phyloP scores from a whole-genome alignment of 35 echinoderm and acorn worm species.

The Stichopus chloronotus region DNA sequence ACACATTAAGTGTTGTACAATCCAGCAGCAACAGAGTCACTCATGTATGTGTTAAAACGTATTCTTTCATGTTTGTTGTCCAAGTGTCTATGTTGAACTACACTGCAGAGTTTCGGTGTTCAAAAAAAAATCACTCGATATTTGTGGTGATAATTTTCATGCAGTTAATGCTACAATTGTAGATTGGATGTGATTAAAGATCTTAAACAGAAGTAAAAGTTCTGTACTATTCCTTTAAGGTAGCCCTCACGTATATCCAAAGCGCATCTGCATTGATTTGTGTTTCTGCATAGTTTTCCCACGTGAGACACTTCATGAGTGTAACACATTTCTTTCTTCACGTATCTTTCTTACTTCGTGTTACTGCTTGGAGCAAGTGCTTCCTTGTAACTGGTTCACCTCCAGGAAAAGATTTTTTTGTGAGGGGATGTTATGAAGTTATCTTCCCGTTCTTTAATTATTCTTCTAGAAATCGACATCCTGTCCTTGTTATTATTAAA shows the following conservation, averaged over 20 bases:
- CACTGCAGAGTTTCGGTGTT: background rate
- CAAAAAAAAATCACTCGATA: background rate
- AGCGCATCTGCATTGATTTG: slow-evolving; percentile 6
- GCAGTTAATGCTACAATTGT: background rate
- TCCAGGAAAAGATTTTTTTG: background rate
- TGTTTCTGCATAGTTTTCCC: background rate
- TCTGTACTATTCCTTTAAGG: background rate
- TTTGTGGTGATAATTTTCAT: background rate
- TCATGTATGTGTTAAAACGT: too few relatives aligned
- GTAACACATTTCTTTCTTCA: background rate
- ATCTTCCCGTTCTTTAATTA: too few relatives aligned
- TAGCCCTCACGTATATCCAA: background rate
- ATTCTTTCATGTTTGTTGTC: too few relatives aligned
- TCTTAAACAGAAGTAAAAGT: background rate
- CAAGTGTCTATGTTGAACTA: background rate
- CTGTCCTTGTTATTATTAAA: too few relatives aligned
- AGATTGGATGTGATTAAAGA: too few relatives aligned
- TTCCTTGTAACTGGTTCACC: background rate
- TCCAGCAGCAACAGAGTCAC: too few relatives aligned
- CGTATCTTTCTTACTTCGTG: background rate
- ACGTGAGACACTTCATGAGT: background rate
- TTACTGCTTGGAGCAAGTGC: background rate
- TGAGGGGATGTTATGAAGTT: too few relatives aligned
- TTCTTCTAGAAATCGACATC: too few relatives aligned
- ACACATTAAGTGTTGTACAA: too few relatives aligned